These are phyloP conservation scores for Rattus norvegicus DNA, from an alignment of 2,113 vertebrate genomes.

Conservation along the genomic window GRCr8 NC_086021.1:135153501-135154000, in stretches of 20 bases:
- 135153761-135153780: neutral
- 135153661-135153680: neutral
- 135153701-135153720: neutral
- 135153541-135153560: neutral
- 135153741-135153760: neutral
- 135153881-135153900: neutral
- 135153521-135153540: neutral
- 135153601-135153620: neutral
- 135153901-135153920: neutral
- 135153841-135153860: neutral
- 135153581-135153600: neutral
- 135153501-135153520: neutral
- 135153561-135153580: neutral
- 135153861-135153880: neutral
- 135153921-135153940: neutral
- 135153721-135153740: neutral
- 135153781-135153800: fast-evolving
- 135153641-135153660: neutral
- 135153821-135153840: too few relatives aligned
- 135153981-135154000: neutral
- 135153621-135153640: neutral
- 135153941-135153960: neutral
- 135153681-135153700: neutral
- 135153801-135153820: neutral
- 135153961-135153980: neutral